Percentiles rank a stretch among this genome's conserved stretches.
Evolutionary conservation across 2,888 invertebrate species (phyloP).

Genomic region (Mesochorus sp.): DNA sequence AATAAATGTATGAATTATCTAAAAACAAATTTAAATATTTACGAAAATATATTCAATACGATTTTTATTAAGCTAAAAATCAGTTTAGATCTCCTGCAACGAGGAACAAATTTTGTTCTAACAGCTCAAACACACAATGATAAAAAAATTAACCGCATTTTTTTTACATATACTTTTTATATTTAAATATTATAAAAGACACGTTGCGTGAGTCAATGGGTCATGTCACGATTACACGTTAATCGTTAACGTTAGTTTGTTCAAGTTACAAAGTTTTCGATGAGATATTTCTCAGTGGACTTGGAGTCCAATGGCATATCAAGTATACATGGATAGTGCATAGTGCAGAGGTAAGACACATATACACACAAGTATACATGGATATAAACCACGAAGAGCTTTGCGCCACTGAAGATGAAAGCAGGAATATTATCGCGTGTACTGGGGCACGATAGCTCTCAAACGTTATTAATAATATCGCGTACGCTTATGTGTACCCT

Average conservation of each 20-base stretch:
- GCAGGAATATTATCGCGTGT: slow-evolving; percentile 50
- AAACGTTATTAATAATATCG: slow-evolving; percentile 69
- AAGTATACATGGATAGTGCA: slow-evolving; percentile 8
- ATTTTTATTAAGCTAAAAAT: too few relatives aligned
- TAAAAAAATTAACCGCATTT: too few relatives aligned
- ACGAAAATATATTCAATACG: too few relatives aligned
- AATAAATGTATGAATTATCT: too few relatives aligned
- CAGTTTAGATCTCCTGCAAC: too few relatives aligned
- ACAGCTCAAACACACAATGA: too few relatives aligned
- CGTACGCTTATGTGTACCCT: slow-evolving; percentile 43
- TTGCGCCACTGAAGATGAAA: slow-evolving; percentile 39
- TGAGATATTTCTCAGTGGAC: slow-evolving; percentile 35
- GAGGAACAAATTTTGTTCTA: too few relatives aligned
- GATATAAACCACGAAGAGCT: slow-evolving; percentile 4
- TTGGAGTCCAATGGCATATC: slow-evolving; percentile 21
- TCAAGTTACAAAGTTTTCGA: slow-evolving; percentile 38
- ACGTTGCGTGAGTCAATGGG: slow-evolving; percentile 18
- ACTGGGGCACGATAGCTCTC: slow-evolving; percentile 51
- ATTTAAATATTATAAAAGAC: too few relatives aligned
- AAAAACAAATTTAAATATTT: too few relatives aligned
- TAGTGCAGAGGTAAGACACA: too few relatives aligned
- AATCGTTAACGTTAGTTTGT: slow-evolving; percentile 54
- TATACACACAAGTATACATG: neutral
- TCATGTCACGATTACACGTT: slow-evolving; percentile 10
- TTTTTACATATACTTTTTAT: too few relatives aligned